Base-by-base conservation (phyloP, 2,888 invertebrate genomes). In the Eupithecia dodoneata region DNA sequence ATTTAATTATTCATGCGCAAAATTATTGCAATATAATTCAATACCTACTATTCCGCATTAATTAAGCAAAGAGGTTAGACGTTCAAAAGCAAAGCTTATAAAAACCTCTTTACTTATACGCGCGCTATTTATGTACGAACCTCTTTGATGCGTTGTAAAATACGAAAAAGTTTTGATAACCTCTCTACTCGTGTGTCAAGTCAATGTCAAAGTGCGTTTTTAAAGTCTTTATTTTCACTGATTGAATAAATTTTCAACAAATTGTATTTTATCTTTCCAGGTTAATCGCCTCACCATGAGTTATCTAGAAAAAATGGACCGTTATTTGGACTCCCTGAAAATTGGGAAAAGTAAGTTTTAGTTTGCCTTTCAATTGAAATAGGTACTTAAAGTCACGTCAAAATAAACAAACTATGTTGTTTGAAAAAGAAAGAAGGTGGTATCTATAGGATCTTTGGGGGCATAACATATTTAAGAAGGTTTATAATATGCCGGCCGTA, bases 271-370 rank as follows among this genome's bases (percentile, higher is more conserved):
- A 79, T 88, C 87, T 78, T 89, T 90, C 78, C 88, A 89, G 90
- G 82, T 78, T 77, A 81, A 80, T 73, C 75, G 65, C 75, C 72
- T 78, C 82, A 79, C 89, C 81, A 95, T 94, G 94, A 93, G 92
- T 81, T 94, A 94, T 78, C 83, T 94, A 80, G 93, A 93, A 82
- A 94, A 94, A 85, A 88, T 94, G 79, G 95, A 95, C 83, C 88
- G 90, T 59, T 94, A 94, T 79, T 83, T 95, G 83, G 94, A 95
- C 81, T 94, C 94, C 55, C 87, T 94, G 49, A 95, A 93, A 87
- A 88, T 93, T 47, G 95, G 95, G 73, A 94, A 95, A 88, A 94
- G 95, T 94, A 85, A 94, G 94, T 94, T 18, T 71, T 52, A 18
- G 13, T 30, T 47, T 63, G 18, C 18, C 12, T 63, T 72, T 13